A percentile compares a stretch with the other conserved stretches of the same genome.
phyloP scores from a whole-genome alignment of 1,140 invertebrate species.

The Acromyrmex echinatior region DNA sequence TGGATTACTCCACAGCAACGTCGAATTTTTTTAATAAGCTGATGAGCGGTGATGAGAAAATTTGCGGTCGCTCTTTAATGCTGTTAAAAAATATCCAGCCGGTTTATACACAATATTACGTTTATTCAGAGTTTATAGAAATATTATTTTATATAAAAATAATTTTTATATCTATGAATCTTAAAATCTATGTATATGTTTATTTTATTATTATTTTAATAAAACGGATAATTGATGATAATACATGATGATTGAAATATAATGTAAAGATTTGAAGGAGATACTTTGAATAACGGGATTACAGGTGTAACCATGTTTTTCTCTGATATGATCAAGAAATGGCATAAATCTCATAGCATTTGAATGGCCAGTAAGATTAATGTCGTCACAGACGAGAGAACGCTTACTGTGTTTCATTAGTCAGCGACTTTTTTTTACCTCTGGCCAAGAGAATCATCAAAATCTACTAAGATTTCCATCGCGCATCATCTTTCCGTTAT shows the following conservation, averaged over 20 bases:
- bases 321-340: background rate
- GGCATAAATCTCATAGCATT: background rate
- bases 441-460: background rate
- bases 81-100: background rate
- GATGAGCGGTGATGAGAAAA: background rate
- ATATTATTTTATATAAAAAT: background rate
- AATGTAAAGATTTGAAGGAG: background rate
- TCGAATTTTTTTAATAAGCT: constrained; percentile 30
- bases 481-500: constrained; percentile 36
- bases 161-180: background rate
- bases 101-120: background rate
- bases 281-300: background rate
- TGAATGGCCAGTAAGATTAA: constrained; percentile 22
- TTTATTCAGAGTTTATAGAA: background rate
- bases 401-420: background rate
- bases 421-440: constrained; percentile 2
- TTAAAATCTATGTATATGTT: background rate
- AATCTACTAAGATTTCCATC: constrained; percentile 8
- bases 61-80: constrained; percentile 32
- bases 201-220: background rate
- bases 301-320: background rate
- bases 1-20: background rate
- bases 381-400: constrained; percentile 19
- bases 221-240: background rate
- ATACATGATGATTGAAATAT: background rate